Evolutionary conservation across 2,888 invertebrate genomes (phyloP), one percentile per base, ranked within the genome.

Genomic region (Eremobia ochroleuca): DNA sequence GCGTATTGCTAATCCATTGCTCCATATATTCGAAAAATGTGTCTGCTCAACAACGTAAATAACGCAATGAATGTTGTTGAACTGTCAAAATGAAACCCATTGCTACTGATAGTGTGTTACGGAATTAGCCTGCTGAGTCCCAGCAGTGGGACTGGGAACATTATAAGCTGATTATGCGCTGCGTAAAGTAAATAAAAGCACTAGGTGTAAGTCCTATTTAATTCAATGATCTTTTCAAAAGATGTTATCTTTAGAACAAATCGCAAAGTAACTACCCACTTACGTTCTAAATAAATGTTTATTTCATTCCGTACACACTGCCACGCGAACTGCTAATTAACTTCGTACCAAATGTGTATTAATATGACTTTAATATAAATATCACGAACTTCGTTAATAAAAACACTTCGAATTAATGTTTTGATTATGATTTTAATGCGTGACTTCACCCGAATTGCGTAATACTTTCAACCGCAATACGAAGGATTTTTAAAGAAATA

Each of bases 251-350:
- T 31, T 3, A 25, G 6, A 80, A 85, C 78, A 86, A 88, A 88
- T 86, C 75, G 84, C 70, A 69, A 76, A 78, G 75, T 88, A 90
- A 91, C 88, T 85, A 85, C 83, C 90, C 91, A 92, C 34, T 25
- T 92, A 90, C 90, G 89, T 87, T 83, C 62, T 65, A 91, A 89
- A 89, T 89, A 92, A 92, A 92, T 92, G 90, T 88, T 91, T 87
- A 90, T 92, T 91, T 90, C 87, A 88, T 89, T 90, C 87, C 85
- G 83, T 78, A 83, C 18, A 87, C 52, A 49, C 74, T 77, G 84
- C 91, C 94, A 94, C 94, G 94, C 94, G 88, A 94, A 91, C 87
- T 79, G 81, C 90, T 91, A 92, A 93, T 94, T 94, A 93, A 87
- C 86, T 88, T 81, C 71, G 76, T 61, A 82, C 65, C 31, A 84